Conservation (phyloP, 2,113 vertebrate species). For the Lophura nycthemera region DNA sequence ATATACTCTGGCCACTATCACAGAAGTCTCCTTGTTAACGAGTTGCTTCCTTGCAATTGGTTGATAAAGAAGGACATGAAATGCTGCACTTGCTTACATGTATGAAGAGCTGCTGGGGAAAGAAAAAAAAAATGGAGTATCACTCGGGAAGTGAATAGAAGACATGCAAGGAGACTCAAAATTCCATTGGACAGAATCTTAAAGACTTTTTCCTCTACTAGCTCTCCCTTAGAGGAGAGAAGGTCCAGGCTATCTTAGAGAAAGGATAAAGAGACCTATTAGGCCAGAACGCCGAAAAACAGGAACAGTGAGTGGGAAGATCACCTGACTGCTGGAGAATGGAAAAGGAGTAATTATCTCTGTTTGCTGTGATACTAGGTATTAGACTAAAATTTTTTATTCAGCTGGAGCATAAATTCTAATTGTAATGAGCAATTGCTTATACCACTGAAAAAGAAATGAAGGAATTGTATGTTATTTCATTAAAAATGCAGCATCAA, state of each 20-base stretch:
- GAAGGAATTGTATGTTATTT: not conserved
- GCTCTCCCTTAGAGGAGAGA: not conserved
- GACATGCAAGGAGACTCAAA: not conserved
- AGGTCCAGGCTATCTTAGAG: not conserved
- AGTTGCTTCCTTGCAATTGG: not conserved
- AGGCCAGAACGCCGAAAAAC: not conserved
- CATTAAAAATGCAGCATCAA: not conserved
- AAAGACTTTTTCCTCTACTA: not conserved
- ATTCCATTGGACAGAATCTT: not conserved
- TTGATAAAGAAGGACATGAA: not conserved
- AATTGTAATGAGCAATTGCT: not conserved
- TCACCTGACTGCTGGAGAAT: not conserved
- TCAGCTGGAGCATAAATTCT: constrained; percentile 28
- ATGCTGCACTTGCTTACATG: not conserved
- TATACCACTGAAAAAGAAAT: not conserved
- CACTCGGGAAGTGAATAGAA: not conserved
- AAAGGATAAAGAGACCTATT: not conserved
- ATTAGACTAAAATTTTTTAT: not conserved
- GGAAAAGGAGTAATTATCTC: not conserved
- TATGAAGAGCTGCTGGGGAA: not conserved
- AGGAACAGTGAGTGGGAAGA: not conserved
- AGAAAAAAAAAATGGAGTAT: not conserved
- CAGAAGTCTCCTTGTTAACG: not conserved
- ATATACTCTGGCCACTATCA: not conserved
- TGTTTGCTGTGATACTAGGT: not conserved